Evolutionary conservation across 37 sponge, comb jelly and placozoan species (phyloP).

Genomic region (Sycon ciliatum): DNA sequence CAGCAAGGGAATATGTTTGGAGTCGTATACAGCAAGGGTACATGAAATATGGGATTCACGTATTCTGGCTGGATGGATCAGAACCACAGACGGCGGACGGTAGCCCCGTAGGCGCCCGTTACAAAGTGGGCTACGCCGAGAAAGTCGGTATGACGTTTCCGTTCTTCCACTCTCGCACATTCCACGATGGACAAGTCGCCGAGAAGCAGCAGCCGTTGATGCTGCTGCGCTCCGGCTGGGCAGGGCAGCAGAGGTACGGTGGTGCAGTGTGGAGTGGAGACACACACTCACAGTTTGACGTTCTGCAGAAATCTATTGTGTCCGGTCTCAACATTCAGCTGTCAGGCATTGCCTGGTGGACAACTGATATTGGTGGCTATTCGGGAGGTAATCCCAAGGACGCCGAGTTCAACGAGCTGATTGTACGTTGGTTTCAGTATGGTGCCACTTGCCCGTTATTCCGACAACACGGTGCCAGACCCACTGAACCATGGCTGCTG

Average conservation of each 20-base stretch:
- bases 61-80: slow-evolving; percentile 2
- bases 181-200: neutral
- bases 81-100: neutral
- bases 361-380: slow-evolving; percentile 11
- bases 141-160: slow-evolving; percentile 1
- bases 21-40: slow-evolving; percentile 1
- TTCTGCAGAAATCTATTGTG: neutral
- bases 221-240: neutral
- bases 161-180: neutral
- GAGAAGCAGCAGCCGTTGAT: neutral
- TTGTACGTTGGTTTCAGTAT: slow-evolving; percentile 13
- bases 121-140: neutral
- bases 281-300: neutral
- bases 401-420: neutral
- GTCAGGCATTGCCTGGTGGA: slow-evolving; percentile 18
- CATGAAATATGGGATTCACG: neutral
- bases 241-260: neutral
- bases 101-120: neutral
- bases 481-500: neutral
- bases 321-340: slow-evolving; percentile 1
- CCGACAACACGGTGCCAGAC: slow-evolving; percentile 11
- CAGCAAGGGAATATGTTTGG: slow-evolving; percentile 14
- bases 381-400: slow-evolving; percentile 1
- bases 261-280: slow-evolving; percentile 16
- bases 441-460: slow-evolving; percentile 1